Evolutionary conservation across 2,888 invertebrate species (phyloP), one percentile per base, ranked within the genome.

Genomic region (Eueremaeus valkanovi): DNA sequence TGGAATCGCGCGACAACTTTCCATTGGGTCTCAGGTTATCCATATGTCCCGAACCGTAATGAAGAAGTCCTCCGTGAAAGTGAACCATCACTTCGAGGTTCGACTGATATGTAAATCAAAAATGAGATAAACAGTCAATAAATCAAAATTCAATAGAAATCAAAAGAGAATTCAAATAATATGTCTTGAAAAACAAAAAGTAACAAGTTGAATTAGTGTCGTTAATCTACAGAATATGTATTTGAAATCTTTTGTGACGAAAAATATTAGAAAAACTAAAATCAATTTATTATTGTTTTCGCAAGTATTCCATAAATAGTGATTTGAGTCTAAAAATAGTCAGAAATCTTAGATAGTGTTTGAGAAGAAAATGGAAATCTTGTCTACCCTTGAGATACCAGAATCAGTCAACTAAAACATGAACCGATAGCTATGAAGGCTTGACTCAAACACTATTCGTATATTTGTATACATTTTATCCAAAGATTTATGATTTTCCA

Each of bases 1-100:
- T 91, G 77, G 90, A 88, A 2, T 89, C 88, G 68, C 89, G 87
- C 0, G 93, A 89, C 78, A 92, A 88, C 58, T 90, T 85, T 0
- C 92, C 88, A 0, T 91, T 91, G 0, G 93, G 92, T 79, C 90
- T 87, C 80, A 87, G 33, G n/a, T 78, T 76, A 11, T 63, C 58
- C 24, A 76, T 73, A 61, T 78, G 78, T 9, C 79, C 79, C 40
- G 74, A 76, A n/a, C 79, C 79, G 66, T 78, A 79, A 11, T 78
- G 77, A 29, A 79, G 72, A 40, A 78, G 78, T 1, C 83, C 83
- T 3, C 82, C 82, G 77, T 82, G 82, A 49, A 83, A 80, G 81
- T 81, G 83, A 1, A 83, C 81, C 82, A 83, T 81, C 3, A 82
- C 82, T 51, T 73, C 51, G 11, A 76, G 73, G 45, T 73, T 55